These are phyloP conservation scores for Isurus oxyrinchus DNA, from an alignment of 2,113 vertebrate genomes.

Conservation along the genomic window DNA sequence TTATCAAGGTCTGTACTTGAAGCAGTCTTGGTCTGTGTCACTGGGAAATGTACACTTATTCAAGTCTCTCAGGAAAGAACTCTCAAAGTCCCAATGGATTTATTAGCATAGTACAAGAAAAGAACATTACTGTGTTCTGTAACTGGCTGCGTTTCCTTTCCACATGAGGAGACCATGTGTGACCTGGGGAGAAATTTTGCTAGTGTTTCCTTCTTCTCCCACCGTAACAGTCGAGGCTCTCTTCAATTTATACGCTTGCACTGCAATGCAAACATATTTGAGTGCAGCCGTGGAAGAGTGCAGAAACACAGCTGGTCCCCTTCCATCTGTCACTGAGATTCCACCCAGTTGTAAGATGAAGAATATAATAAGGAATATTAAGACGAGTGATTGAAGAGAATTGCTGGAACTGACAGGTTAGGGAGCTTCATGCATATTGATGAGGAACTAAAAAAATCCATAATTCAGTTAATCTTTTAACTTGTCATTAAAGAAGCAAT, in stretches of 20 bases:
- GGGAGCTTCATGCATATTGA: constrained; percentile 58
- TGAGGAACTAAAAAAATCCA: constrained; percentile 45
- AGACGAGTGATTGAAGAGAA: constrained; percentile 60
- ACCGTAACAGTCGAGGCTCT: constrained; percentile 6
- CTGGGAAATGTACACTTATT: not conserved
- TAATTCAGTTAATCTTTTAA: constrained; percentile 37
- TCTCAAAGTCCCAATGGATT: not conserved
- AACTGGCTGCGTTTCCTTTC: not conserved
- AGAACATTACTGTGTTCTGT: constrained; percentile 6
- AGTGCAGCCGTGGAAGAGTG: constrained; percentile 36
- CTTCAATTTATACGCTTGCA: not conserved
- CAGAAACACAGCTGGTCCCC: constrained; percentile 49
- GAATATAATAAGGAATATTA: constrained; percentile 57
- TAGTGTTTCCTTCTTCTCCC: not conserved
- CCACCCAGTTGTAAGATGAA: constrained; percentile 49
- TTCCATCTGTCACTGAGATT: constrained; percentile 48
- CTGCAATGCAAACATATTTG: constrained; percentile 30
- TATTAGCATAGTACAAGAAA: not conserved
- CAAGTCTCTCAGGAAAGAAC: not conserved
- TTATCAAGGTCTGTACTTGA: not conserved
- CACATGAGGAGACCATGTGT: constrained; percentile 22
- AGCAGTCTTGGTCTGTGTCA: not conserved
- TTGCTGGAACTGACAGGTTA: constrained; percentile 58
- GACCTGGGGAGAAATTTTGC: not conserved
- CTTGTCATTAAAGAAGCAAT: constrained; percentile 27